Evolutionary conservation across 2,113 vertebrate genomes (phyloP).

Genomic region (Eulacestoma nigropectus): DNA sequence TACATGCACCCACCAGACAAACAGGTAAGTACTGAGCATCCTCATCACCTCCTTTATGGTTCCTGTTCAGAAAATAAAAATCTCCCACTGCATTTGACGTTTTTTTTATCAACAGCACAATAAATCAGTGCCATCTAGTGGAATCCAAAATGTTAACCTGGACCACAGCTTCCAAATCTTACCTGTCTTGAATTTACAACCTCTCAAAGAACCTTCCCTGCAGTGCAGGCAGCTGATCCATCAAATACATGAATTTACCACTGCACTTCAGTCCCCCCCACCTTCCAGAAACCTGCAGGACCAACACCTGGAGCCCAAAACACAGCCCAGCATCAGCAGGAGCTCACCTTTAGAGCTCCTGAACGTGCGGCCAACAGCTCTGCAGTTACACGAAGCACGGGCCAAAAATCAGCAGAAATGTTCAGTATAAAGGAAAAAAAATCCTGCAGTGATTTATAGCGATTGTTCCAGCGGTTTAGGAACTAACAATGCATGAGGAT

Average conservation of each 20-base stretch:
- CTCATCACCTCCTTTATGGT: background rate
- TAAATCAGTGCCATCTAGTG: conserved; percentile 47
- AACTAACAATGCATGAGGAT: background rate
- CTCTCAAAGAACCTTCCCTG: background rate
- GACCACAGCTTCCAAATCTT: background rate
- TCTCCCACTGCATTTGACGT: background rate
- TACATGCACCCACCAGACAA: background rate
- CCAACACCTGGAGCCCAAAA: background rate
- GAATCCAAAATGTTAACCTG: conserved; percentile 22
- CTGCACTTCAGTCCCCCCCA: background rate
- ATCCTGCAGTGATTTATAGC: rapidly evolving
- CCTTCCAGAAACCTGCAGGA: background rate
- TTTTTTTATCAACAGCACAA: background rate
- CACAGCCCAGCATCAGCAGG: background rate
- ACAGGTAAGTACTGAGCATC: background rate
- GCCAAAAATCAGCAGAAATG: background rate
- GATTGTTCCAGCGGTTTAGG: background rate
- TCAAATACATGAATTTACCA: background rate
- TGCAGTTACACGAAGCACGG: rapidly evolving
- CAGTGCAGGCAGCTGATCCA: background rate
- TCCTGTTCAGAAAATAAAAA: background rate
- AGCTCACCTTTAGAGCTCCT: background rate
- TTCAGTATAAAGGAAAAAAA: background rate
- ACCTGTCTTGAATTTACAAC: background rate
- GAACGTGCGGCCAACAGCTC: background rate